phyloP scores from a whole-genome alignment of 2,797 vertebrate genomes.

The Toxotes lorentzi region DNA sequence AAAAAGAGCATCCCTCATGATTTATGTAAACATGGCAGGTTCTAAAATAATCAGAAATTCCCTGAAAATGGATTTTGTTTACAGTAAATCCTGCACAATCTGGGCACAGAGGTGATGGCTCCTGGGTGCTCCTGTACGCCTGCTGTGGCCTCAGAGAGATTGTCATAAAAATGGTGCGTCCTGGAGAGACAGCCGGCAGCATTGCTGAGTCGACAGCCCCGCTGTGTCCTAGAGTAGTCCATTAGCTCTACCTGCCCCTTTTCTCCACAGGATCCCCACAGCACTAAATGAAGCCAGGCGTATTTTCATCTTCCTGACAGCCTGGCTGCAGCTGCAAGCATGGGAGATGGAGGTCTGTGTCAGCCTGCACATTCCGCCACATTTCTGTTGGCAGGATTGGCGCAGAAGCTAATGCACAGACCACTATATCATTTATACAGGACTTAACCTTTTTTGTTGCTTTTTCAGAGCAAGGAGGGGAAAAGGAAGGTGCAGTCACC shows the following conservation, averaged over 20 bases:
- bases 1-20: constrained; percentile 30
- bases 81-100: constrained; percentile 70
- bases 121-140: constrained; percentile 33
- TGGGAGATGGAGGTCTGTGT: constrained; percentile 76
- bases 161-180: constrained; percentile 75
- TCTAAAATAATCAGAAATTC: constrained; percentile 51
- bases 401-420: constrained; percentile 63
- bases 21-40: constrained; percentile 23
- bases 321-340: constrained; percentile 65
- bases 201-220: constrained; percentile 81
- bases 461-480: constrained; percentile 25
- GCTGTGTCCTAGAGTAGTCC: constrained; percentile 80
- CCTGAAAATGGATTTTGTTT: constrained; percentile 72
- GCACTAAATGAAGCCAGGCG: constrained; percentile 82
- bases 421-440: constrained; percentile 54
- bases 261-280: constrained; percentile 79
- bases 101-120: constrained; percentile 58
- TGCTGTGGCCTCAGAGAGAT: constrained; percentile 65
- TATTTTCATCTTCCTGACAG: constrained; percentile 85
- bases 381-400: constrained; percentile 50
- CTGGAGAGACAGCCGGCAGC: constrained; percentile 76
- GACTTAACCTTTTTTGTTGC: constrained; percentile 5
- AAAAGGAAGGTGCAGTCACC: background rate
- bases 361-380: constrained; percentile 63
- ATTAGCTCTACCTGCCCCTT: constrained; percentile 84